Evolutionary conservation across 2,888 invertebrate genomes (phyloP), one percentile per base, ranked within the genome.

Genomic region (Caradrina clavipalpis): DNA sequence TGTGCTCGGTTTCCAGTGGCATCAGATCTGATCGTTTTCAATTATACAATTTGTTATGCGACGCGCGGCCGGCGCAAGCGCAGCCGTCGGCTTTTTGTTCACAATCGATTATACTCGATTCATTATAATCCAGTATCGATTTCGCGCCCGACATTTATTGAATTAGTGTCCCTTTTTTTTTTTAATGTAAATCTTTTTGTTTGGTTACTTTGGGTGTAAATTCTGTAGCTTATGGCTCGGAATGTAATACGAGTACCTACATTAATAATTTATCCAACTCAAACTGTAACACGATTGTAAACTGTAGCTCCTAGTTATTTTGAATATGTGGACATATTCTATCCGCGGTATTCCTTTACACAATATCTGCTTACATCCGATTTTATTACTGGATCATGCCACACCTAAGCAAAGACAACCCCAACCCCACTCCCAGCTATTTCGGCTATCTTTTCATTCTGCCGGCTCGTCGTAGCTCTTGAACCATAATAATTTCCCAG

Each of bases 21-120:
- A 39, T 53, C 65, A 35, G 64, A 71, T 73, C 56, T 49, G 56
- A 56, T 68, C 74, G 70, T 17, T 79, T 81, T 78, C 84, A 85
- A 85, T 87, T 82, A 85, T 80, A 83, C 83, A 84, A 87, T 87
- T 84, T 80, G 87, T 83, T 70, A 77, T 69, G 80, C 78, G 79
- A 58, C 73, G 61, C 60, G 72, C 70, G 54, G 54, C 26, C 62
- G 50, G 76, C 70, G 76, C 73, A 42, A 35, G 62, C 73, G 63
- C 73, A 63, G 69, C 71, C 64, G 58, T 60, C 35, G 55, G 59
- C 67, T 83, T 83, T 87, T 83, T 86, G 61, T 80, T 65, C 71
- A 8, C 39, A 73, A 81, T 72, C 79, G 78, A 86, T 86, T 86
- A 86, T 77, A 76, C 74, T 76, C 78, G 60, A 77, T 73, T 72